Base-by-base conservation (phyloP, 2,797 vertebrate genomes). In the Falco naumanni region DNA sequence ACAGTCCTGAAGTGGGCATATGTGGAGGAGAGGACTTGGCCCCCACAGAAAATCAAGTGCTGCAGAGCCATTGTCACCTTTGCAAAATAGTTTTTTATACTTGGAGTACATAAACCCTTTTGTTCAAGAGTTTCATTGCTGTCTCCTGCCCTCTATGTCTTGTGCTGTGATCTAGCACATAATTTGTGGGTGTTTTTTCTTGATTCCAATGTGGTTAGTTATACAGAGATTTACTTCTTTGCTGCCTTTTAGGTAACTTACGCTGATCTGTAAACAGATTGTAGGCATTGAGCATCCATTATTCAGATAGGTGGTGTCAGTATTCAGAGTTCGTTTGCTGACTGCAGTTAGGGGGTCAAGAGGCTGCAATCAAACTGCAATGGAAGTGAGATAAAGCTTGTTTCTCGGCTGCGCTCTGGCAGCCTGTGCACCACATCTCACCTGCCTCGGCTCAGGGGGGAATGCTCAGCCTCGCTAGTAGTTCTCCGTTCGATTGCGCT, bases 231-330 rank as follows among this genome's bases (percentile, higher is more conserved):
- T 87, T 83, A 54, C 53, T 43, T 66, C 64, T 75, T 72, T 43
- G 39, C 51, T 82, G 26, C 48, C 31, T 48, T 65, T 85, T 43
- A 69, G 33, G 25, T 79, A 81, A 71, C 57, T 77, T 82, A 29
- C 0, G 1, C 68, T 24, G 33, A 50, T 92, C 54, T 89, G 50
- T 94, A 77, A 94, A 84, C 64, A 80, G 60, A n/a, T 70, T 70
- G 61, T 74, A 80, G 61, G 9, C 64, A 24, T 11, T 26, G 80
- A 70, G 78, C 86, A 83, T 93, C 64, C 85, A 56, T 94, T 72
- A 81, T 91, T 92, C 48, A 94, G 54, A 76, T 68, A 56, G 66
- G 12, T 70, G 34, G n/a, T 94, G 95, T 93, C 88, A 80, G 77
- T 80, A 77, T 77, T 84, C 31, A 7, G 43, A 65, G 74, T 66